Evolutionary conservation across 2,113 vertebrate species (phyloP), one percentile per base, ranked within the genome.

Genomic region (Channa maculata): DNA sequence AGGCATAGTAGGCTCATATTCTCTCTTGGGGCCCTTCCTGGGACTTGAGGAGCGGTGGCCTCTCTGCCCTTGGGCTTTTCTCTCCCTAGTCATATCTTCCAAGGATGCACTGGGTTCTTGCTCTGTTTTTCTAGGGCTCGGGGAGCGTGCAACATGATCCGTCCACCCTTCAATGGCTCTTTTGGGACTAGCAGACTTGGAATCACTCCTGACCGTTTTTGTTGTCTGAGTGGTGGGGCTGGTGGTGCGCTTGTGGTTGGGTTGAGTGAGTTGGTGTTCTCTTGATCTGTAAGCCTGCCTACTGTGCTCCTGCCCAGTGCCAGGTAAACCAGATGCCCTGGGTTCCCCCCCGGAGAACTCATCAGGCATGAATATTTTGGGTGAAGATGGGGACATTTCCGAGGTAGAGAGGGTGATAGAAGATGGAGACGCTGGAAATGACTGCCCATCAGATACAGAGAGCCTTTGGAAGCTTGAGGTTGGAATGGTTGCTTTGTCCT

Each of bases 401-500:
- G 92, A 91, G 89, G 87, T 80, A 84, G 92, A 94, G 91, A 93
- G 87, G 88, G 93, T 86, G 82, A 90, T 77, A 60, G 93, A 91
- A 81, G 94, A 93, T 87, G 95, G 94, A 87, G 94, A 82, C 84
- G 90, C 88, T 54, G 94, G 94, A 88, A 94, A 91, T 75, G 91
- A 93, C 50, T 95, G 95, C 74, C 96, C 96, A 78, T 95, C 96
- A 71, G 94, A 94, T 75, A 73, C 79, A 71, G 89, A 86, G 64
- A 90, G 81, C 87, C 91, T 91, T 76, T 88, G 77, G 87, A 97
- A 94, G 92, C 87, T 94, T 91, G 95, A 93, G 78, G 94, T 94
- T 88, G 93, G 89, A 90, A 93, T 92, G 90, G 84, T 94, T 77
- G 79, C 92, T 93, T 90, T 92, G 86, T 97, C 95, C 94, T 95